phyloP scores from a whole-genome alignment of 2,113 vertebrate genomes.

The Aix galericulata region DNA sequence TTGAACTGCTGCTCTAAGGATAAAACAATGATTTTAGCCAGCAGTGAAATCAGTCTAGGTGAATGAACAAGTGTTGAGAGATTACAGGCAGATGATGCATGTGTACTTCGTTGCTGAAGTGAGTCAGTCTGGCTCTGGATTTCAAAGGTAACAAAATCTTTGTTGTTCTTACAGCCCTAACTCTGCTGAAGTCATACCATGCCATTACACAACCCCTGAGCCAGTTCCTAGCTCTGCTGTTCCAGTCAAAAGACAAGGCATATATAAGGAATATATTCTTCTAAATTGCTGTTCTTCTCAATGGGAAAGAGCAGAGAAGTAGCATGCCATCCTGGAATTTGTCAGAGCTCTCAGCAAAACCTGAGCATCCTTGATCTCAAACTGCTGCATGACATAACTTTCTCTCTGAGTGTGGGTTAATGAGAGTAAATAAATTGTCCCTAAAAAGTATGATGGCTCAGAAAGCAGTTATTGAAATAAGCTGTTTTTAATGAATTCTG shows the following conservation, averaged over 20 bases:
- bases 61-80: neutral
- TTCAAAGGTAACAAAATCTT: neutral
- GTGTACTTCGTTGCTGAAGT: rapidly evolving
- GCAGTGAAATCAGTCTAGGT: neutral
- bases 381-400: neutral
- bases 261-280: too few relatives aligned
- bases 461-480: neutral
- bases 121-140: neutral
- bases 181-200: neutral
- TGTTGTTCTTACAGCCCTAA: neutral
- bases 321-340: rapidly evolving
- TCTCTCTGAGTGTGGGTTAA: neutral
- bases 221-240: neutral
- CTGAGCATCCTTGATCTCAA: neutral
- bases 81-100: rapidly evolving
- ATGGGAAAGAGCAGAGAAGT: neutral
- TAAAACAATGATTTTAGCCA: neutral
- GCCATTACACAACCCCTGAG: neutral
- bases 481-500: neutral
- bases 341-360: neutral
- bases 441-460: neutral
- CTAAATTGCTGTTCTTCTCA: neutral
- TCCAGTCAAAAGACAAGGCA: neutral
- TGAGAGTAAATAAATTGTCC: neutral
- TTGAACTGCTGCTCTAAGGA: neutral